phyloP scores from a whole-genome alignment of 2,113 vertebrate genomes.

The Melanerpes aurifrons region DNA sequence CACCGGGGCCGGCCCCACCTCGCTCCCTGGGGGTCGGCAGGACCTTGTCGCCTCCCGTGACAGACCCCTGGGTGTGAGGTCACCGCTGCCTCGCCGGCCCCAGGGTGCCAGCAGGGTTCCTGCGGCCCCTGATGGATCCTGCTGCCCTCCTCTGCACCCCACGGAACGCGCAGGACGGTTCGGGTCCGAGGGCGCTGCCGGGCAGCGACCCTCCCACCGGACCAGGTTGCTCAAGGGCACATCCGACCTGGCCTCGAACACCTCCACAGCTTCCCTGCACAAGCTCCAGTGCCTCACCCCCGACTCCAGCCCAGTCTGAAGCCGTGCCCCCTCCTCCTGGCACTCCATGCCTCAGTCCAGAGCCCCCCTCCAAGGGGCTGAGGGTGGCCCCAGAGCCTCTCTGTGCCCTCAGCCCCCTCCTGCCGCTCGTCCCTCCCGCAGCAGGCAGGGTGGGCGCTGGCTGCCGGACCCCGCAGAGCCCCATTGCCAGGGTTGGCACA shows the following conservation, averaged over 20 bases:
- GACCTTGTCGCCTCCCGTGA: accelerated
- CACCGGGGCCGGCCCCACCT: background rate
- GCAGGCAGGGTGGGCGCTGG: accelerated
- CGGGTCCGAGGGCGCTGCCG: too few relatives aligned
- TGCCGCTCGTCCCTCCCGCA: accelerated
- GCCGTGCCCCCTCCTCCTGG: too few relatives aligned
- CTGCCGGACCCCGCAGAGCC: background rate
- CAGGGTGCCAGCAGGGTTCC: background rate
- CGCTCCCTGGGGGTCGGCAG: too few relatives aligned
- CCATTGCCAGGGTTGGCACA: background rate
- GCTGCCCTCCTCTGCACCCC: background rate
- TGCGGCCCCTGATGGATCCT: background rate
- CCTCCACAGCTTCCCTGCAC: too few relatives aligned
- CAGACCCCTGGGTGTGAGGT: background rate
- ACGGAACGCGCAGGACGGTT: too few relatives aligned
- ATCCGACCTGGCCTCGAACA: too few relatives aligned
- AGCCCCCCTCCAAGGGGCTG: too few relatives aligned
- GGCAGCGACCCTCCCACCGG: too few relatives aligned
- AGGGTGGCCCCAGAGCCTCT: background rate
- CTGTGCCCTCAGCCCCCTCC: accelerated
- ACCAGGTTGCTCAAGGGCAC: too few relatives aligned
- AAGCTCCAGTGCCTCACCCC: too few relatives aligned
- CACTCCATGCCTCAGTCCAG: too few relatives aligned
- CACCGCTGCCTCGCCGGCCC: background rate
- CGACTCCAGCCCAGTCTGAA: too few relatives aligned